These are phyloP conservation scores for Noctua pronuba DNA, from an alignment of 2,888 invertebrate genomes.

Conservation along the genomic window DNA sequence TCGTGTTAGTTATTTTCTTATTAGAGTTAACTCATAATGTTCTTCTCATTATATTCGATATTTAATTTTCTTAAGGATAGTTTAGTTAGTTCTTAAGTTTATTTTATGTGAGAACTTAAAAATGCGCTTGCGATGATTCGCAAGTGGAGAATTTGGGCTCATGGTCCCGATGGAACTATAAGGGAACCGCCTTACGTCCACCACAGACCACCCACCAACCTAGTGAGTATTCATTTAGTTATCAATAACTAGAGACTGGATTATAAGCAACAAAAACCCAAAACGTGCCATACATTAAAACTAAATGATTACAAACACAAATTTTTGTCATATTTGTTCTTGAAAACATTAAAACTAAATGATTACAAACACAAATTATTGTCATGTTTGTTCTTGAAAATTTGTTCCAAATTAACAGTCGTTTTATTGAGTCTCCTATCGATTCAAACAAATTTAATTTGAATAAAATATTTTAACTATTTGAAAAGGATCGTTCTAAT, in stretches of 20 bases:
- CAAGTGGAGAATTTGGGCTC: slow-evolving; percentile 6
- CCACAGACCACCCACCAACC: background rate
- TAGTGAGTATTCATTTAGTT: slow-evolving; percentile 24
- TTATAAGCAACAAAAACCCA: background rate
- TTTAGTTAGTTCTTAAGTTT: too few relatives aligned
- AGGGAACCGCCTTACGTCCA: background rate
- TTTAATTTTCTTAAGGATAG: too few relatives aligned
- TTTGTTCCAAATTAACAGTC: background rate
- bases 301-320: background rate
- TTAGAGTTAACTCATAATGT: fast-evolving
- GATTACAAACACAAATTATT: background rate
- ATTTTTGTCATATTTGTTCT: background rate
- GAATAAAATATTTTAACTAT: background rate
- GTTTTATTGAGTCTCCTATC: background rate
- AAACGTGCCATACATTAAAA: background rate
- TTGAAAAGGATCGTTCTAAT: background rate
- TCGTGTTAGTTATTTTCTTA: background rate
- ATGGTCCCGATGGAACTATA: background rate
- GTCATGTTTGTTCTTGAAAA: background rate
- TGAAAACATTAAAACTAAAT: background rate
- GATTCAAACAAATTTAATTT: background rate
- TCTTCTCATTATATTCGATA: too few relatives aligned
- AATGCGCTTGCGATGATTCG: background rate
- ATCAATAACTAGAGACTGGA: background rate
- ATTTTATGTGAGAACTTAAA: too few relatives aligned